phyloP scores from a whole-genome alignment of 2,113 vertebrate species.

The Pomatorhinus ruficollis region DNA sequence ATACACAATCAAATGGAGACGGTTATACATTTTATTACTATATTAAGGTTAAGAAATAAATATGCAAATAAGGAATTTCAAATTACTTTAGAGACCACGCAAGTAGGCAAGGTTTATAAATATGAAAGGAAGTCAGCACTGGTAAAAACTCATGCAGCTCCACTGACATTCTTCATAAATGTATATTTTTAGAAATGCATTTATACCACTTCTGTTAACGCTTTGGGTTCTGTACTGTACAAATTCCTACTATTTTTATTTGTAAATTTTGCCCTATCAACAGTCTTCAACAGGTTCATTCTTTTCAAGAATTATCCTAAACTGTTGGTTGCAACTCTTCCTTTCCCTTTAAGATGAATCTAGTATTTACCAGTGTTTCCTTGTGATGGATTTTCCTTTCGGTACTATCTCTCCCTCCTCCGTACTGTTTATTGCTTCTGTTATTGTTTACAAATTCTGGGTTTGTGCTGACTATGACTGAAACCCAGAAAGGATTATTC shows the following conservation, averaged over 20 bases:
- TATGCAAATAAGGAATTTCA: conserved; percentile 40
- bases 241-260: background rate
- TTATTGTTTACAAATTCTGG: background rate
- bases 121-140: conserved; percentile 23
- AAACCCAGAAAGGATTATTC: background rate
- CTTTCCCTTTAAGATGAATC: background rate
- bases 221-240: background rate
- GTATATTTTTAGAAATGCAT: conserved; percentile 26
- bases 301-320: background rate
- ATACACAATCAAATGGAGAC: conserved; percentile 8
- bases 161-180: conserved; percentile 6
- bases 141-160: background rate
- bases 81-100: conserved; percentile 1
- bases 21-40: background rate
- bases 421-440: background rate
- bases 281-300: background rate
- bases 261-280: background rate
- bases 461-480: background rate
- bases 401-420: background rate
- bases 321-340: background rate
- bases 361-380: background rate
- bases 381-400: background rate
- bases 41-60: conserved; percentile 39
- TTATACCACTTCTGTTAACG: background rate
- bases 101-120: conserved; percentile 34